Conservation (phyloP, 2,797 vertebrate genomes). For the Danio aesculapii region DNA sequence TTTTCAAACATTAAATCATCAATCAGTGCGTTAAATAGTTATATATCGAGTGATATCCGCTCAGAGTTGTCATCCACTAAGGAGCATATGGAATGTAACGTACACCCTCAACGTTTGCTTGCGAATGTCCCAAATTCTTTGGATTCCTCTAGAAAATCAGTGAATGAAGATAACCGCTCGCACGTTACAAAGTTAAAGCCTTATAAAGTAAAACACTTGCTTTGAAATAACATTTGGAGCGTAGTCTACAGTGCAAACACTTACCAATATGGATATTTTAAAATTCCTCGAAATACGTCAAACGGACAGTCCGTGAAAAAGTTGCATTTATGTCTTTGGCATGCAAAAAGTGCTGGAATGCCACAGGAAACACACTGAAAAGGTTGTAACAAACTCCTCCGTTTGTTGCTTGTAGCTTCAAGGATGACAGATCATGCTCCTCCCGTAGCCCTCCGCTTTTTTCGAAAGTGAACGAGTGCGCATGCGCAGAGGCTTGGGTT, state of each 20-base stretch:
- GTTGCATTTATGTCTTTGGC: not conserved
- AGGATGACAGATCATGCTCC: constrained; percentile 13
- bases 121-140: not conserved
- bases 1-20: not conserved
- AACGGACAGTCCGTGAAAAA: not conserved
- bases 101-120: constrained; percentile 31
- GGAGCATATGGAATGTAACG: constrained; percentile 5
- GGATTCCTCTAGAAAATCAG: not conserved
- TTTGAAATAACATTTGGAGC: not conserved
- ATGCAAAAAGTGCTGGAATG: not conserved
- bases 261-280: constrained; percentile 15
- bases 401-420: constrained; percentile 3
- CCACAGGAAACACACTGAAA: not conserved
- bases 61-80: not conserved
- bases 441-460: constrained; percentile 19
- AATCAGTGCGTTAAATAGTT: not conserved
- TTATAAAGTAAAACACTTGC: not conserved
- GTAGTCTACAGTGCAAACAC: not conserved
- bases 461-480: constrained; percentile 38
- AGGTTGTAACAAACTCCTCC: not conserved
- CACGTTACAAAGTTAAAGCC: not conserved
- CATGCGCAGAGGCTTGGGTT: constrained; percentile 3
- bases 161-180: not conserved
- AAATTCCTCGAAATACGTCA: constrained; percentile 16
- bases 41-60: not conserved